Conservation (phyloP, 1,140 invertebrate species). For the Aphis craccivora region DNA sequence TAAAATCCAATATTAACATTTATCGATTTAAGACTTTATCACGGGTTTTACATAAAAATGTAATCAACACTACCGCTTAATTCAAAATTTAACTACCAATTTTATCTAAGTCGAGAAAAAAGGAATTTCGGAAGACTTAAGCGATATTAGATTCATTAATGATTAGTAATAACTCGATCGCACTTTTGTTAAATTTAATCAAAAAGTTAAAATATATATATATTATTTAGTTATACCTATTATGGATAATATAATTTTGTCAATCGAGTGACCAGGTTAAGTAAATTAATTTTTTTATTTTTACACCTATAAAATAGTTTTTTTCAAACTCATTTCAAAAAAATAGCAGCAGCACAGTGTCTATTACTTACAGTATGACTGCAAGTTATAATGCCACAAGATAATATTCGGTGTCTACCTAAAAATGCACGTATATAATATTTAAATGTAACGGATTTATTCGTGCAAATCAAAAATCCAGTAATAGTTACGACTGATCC, state of each 20-base stretch:
- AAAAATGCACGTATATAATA: background rate
- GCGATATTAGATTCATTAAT: background rate
- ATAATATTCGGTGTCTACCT: background rate
- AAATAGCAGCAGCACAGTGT: too few relatives aligned
- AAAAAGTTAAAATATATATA: background rate
- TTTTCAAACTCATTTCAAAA: background rate
- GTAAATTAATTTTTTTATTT: background rate
- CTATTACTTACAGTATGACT: too few relatives aligned
- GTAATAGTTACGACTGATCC: background rate
- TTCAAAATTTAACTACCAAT: background rate
- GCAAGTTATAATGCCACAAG: too few relatives aligned
- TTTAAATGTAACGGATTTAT: background rate
- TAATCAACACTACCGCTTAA: background rate
- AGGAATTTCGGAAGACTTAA: background rate
- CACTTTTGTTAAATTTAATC: background rate
- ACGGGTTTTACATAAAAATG: too few relatives aligned
- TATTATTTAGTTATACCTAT: background rate
- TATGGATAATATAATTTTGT: background rate
- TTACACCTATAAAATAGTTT: background rate
- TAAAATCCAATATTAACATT: background rate
- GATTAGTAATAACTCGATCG: background rate
- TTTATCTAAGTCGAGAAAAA: background rate
- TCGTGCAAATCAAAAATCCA: background rate
- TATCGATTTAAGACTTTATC: too few relatives aligned
- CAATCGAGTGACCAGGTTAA: background rate